Evolutionary conservation across 2,888 invertebrate species (phyloP).

Genomic region (Entomobrya multifasciata): DNA sequence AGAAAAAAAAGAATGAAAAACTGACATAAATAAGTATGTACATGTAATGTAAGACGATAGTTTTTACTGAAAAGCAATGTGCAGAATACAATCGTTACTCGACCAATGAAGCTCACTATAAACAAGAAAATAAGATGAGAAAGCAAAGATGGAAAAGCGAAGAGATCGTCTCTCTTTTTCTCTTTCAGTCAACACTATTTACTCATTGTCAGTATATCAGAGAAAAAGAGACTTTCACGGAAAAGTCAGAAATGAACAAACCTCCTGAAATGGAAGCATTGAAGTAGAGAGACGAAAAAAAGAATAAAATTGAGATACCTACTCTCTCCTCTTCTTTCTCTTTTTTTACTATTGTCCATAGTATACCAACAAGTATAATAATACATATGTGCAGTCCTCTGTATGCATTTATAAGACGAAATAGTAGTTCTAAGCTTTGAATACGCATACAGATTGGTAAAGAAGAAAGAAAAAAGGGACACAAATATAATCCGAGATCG

Average conservation of each 20-base stretch:
- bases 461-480: constrained; percentile 46
- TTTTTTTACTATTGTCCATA: neutral
- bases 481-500: constrained; percentile 71
- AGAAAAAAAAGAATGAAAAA: constrained; percentile 52
- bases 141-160: constrained; percentile 47
- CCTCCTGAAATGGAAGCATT: constrained; percentile 37
- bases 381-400: neutral
- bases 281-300: constrained; percentile 24
- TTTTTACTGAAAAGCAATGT: constrained; percentile 28
- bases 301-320: constrained; percentile 64
- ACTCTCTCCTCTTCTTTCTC: neutral
- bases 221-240: constrained; percentile 50
- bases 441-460: constrained; percentile 22
- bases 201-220: constrained; percentile 5
- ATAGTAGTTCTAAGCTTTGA: neutral
- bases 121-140: constrained; percentile 57
- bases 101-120: constrained; percentile 68
- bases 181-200: neutral
- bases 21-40: constrained; percentile 48
- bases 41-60: neutral
- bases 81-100: constrained; percentile 69
- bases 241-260: constrained; percentile 70
- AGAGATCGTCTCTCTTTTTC: constrained; percentile 38
- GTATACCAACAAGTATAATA: neutral
- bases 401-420: constrained; percentile 7